Evolutionary conservation across 2,113 vertebrate genomes (phyloP).

Genomic region (Oophaga pumilio): DNA sequence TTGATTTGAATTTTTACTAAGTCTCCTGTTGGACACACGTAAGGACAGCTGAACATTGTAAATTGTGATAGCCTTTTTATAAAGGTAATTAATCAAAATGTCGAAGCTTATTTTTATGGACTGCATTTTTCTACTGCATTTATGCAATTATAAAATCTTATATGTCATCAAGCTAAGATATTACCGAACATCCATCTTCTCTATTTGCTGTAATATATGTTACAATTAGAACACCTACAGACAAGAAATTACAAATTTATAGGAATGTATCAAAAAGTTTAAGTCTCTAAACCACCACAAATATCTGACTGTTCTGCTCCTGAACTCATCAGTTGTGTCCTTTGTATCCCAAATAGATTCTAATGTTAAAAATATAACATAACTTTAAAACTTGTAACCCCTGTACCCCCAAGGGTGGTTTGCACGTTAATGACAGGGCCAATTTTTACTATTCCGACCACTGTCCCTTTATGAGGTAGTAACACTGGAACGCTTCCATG

Average conservation of each 20-base stretch:
- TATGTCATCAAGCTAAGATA: background rate
- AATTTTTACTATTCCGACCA: too few species aligned
- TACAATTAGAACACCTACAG: background rate
- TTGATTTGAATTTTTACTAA: constrained; percentile 12
- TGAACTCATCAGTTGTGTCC: too few species aligned
- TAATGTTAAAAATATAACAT: too few species aligned
- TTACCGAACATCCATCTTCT: background rate
- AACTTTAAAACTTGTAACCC: too few species aligned
- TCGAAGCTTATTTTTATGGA: background rate
- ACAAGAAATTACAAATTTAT: background rate
- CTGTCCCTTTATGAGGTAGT: too few species aligned
- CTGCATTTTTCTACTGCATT: background rate
- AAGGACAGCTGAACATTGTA: background rate
- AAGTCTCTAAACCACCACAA: too few species aligned
- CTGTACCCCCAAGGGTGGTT: too few species aligned
- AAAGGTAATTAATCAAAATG: constrained; percentile 5
- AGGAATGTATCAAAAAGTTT: background rate
- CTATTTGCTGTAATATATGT: background rate
- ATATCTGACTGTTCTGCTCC: too few species aligned
- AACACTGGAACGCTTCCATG: too few species aligned
- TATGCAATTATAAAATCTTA: background rate
- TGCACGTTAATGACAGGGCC: too few species aligned
- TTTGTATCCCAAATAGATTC: too few species aligned
- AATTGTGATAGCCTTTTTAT: background rate
- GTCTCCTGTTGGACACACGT: background rate